A percentile compares a stretch with the other conserved stretches of the same genome.
Conservation (phyloP, 2,888 invertebrate genomes). For the Volucella bombylans region DNA sequence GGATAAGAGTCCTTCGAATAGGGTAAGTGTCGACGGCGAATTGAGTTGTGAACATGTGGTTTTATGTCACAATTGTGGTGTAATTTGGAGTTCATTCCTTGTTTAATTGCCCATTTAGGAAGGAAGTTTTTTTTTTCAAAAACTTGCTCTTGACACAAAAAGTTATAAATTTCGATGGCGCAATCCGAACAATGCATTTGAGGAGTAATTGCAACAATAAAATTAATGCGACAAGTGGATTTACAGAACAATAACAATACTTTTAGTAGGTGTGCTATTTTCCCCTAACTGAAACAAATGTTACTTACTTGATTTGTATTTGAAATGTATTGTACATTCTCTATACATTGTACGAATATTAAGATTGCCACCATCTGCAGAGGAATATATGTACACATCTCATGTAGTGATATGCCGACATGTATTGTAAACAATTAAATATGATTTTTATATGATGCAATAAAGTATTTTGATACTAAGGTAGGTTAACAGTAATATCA, state of each 20-base stretch:
- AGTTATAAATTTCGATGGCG: conserved; percentile 40
- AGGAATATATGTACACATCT: too few species aligned
- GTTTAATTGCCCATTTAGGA: conserved; percentile 69
- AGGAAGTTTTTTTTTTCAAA: conserved; percentile 33
- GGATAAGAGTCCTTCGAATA: conserved; percentile 23
- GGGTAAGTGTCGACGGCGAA: conserved; percentile 42
- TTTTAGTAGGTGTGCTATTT: conserved; percentile 20
- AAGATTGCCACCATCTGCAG: too few species aligned
- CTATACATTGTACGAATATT: too few species aligned
- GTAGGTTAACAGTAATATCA: too few species aligned
- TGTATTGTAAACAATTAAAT: too few species aligned
- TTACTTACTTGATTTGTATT: conserved; percentile 9
- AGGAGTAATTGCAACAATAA: conserved; percentile 68
- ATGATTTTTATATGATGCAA: too few species aligned
- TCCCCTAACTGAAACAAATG: conserved; percentile 24
- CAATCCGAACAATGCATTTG: conserved; percentile 42
- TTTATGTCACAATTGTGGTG: conserved; percentile 80
- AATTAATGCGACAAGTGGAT: conserved; percentile 67
- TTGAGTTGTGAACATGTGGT: conserved; percentile 82
- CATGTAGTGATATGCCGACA: too few species aligned
- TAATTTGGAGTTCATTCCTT: conserved; percentile 60
- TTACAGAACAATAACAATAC: conserved; percentile 32
- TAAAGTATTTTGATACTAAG: too few species aligned
- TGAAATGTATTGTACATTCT: not conserved
- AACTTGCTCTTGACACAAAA: conserved; percentile 2